phyloP scores from a whole-genome alignment of 2,797 vertebrate species.

The Neosilurus hyrtlii region DNA sequence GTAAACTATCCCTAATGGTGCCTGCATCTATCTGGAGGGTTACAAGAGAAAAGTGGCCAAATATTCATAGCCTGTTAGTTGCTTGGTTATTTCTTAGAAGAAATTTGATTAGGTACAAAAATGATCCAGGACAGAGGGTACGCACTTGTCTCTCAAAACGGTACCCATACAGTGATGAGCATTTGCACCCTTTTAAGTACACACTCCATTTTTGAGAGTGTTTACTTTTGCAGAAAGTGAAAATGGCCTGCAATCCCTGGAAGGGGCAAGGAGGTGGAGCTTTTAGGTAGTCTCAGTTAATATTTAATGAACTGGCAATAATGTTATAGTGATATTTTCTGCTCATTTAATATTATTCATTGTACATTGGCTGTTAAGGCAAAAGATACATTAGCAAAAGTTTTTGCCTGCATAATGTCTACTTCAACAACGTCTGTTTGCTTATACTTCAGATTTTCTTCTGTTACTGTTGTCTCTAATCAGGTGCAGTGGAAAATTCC shows the following conservation, averaged over 20 bases:
- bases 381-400: neutral
- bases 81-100: too few relatives aligned
- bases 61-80: too few relatives aligned
- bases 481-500: neutral
- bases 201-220: too few relatives aligned
- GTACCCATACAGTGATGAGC: too few relatives aligned
- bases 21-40: too few relatives aligned
- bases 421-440: neutral
- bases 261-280: neutral
- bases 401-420: neutral
- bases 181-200: too few relatives aligned
- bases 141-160: too few relatives aligned
- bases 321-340: neutral
- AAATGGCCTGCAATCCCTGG: neutral
- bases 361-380: neutral
- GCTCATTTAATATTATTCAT: neutral
- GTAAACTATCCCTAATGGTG: too few relatives aligned
- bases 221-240: too few relatives aligned
- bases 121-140: too few relatives aligned
- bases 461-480: neutral
- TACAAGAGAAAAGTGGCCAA: too few relatives aligned
- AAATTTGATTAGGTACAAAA: too few relatives aligned
- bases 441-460: neutral
- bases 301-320: conserved; percentile 1
- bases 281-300: neutral